Evolutionary conservation across 2,888 invertebrate species (phyloP).

Genomic region (Nephrotoma flavescens): DNA sequence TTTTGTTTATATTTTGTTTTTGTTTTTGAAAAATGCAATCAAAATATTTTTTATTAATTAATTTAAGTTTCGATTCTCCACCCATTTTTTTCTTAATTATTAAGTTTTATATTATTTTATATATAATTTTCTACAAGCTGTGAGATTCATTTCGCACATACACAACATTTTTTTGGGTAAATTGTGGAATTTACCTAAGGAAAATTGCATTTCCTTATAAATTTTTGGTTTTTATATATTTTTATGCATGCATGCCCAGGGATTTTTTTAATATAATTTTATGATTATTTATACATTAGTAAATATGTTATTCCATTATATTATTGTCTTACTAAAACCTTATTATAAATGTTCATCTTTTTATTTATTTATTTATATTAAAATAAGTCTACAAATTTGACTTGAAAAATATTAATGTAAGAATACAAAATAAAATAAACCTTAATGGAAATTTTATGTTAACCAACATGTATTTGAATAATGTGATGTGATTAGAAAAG

Average conservation of each 20-base stretch:
- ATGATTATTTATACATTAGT: not conserved
- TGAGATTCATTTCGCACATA: not conserved
- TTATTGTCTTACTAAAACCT: not conserved
- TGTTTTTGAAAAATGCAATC: constrained; percentile 1
- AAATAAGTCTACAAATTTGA: too few species aligned
- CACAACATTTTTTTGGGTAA: not conserved
- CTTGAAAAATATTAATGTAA: too few species aligned
- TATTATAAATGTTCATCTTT: not conserved
- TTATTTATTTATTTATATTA: too few species aligned
- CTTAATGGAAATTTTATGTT: too few species aligned
- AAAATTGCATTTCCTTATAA: not conserved
- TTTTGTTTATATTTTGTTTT: not conserved
- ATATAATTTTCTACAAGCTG: not conserved
- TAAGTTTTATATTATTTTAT: constrained; percentile 8
- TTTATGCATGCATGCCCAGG: not conserved
- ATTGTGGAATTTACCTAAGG: not conserved
- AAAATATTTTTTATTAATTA: constrained; percentile 10
- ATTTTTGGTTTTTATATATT: not conserved
- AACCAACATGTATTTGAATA: too few species aligned
- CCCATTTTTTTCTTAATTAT: constrained; percentile 15
- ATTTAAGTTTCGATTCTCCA: constrained; percentile 17
- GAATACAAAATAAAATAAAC: too few species aligned
- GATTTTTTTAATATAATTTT: not conserved
- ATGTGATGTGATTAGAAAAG: too few species aligned
- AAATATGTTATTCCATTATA: not conserved